phyloP scores from a whole-genome alignment of 2,113 vertebrate species.

The Aythya baeri region DNA sequence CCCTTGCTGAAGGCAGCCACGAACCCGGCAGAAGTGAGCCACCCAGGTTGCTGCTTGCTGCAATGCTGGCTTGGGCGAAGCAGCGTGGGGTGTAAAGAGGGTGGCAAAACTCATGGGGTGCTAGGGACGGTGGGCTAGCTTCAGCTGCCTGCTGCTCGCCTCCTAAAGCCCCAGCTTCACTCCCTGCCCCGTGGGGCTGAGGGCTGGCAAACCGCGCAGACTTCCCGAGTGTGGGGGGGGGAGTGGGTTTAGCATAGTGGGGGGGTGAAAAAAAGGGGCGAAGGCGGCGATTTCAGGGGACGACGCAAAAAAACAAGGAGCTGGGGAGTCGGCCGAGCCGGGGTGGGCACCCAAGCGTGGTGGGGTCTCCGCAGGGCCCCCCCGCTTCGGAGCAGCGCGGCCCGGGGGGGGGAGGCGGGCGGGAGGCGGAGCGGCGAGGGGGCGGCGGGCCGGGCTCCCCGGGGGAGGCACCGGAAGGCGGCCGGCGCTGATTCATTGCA shows the following conservation, averaged over 20 bases:
- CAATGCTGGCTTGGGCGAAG: background rate
- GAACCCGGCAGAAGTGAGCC: background rate
- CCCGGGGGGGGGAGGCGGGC: background rate
- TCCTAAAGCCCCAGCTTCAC: background rate
- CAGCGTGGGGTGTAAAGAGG: background rate
- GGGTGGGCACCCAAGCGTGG: too few species aligned
- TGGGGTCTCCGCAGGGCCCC: too few species aligned
- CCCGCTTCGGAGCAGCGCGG: background rate
- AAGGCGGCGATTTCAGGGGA: background rate
- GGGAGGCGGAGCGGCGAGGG: background rate
- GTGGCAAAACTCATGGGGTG: background rate
- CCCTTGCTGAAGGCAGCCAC: background rate
- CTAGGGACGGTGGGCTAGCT: background rate
- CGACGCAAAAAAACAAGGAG: background rate
- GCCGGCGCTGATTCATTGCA: slow-evolving; percentile 56
- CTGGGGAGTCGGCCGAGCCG: fast-evolving
- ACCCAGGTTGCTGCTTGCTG: background rate
- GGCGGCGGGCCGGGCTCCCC: background rate
- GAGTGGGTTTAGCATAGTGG: background rate
- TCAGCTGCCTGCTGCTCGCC: background rate
- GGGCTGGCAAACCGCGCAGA: background rate
- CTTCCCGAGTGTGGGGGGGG: background rate
- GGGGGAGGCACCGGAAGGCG: slow-evolving; percentile 57
- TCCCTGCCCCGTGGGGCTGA: fast-evolving
- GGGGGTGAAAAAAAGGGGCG: background rate